Evolutionary conservation across 1,140 invertebrate species (phyloP).

Genomic region (Zaprionus ghesquierei): DNA sequence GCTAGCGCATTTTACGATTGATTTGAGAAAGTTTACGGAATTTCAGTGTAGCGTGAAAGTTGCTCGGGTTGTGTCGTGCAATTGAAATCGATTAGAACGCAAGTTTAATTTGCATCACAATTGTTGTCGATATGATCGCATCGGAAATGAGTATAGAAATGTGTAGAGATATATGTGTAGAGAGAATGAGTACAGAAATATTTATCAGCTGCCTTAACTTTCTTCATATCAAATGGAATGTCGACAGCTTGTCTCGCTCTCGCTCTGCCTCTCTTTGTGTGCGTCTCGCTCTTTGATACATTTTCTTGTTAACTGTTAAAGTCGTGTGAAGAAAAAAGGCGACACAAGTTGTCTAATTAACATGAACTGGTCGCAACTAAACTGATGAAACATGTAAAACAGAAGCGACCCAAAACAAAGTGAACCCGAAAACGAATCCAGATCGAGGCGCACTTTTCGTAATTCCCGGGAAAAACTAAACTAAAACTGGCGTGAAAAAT

Average conservation of each 20-base stretch:
- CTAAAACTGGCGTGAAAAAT: constrained; percentile 26
- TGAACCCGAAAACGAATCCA: not conserved
- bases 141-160: constrained; percentile 2
- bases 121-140: constrained; percentile 23
- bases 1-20: not conserved
- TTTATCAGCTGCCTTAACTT: constrained; percentile 39
- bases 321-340: constrained; percentile 56
- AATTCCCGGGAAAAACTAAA: constrained; percentile 39
- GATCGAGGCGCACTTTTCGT: not conserved
- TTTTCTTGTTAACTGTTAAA: constrained; percentile 56
- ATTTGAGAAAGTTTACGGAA: not conserved
- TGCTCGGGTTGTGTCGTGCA: constrained; percentile 4
- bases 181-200: constrained; percentile 12
- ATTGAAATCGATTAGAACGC: constrained; percentile 32
- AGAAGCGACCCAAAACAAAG: constrained; percentile 14
- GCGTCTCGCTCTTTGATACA: constrained; percentile 19
- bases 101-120: constrained; percentile 40
- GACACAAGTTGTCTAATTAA: constrained; percentile 52
- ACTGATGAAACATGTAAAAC: constrained; percentile 1
- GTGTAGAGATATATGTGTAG: not conserved
- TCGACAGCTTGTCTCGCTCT: not conserved
- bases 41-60: constrained; percentile 23
- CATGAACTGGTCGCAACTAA: constrained; percentile 59
- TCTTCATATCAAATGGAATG: constrained; percentile 40
- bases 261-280: not conserved